These are phyloP conservation scores for Ardeotis arabs DNA, from an alignment of 2,113 vertebrate genomes.

Conservation along the genomic window DNA sequence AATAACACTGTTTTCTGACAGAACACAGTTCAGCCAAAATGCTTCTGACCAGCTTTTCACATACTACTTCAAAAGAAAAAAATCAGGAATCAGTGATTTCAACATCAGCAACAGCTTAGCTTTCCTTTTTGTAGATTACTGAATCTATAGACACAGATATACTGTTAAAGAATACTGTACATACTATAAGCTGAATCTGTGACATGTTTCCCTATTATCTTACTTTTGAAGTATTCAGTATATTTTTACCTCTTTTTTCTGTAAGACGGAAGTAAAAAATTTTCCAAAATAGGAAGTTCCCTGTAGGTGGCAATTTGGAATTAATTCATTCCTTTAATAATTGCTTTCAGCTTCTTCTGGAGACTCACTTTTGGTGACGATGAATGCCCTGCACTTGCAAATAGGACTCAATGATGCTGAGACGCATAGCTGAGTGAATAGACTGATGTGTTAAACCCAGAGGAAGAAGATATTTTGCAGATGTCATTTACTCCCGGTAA, in stretches of 20 bases:
- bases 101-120: background rate
- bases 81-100: background rate
- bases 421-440: fast-evolving
- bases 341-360: background rate
- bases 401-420: background rate
- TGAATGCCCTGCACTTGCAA: background rate
- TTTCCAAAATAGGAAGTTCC: background rate
- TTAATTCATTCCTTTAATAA: background rate
- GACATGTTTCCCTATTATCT: background rate
- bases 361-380: background rate
- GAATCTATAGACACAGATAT: background rate
- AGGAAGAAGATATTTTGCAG: background rate
- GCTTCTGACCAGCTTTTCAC: background rate
- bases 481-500: background rate
- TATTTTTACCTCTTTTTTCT: background rate
- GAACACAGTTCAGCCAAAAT: background rate
- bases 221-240: background rate
- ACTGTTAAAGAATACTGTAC: background rate
- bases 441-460: background rate
- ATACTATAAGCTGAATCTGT: background rate
- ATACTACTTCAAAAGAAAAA: background rate
- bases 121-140: background rate
- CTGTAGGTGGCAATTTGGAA: background rate
- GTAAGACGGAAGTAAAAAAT: background rate
- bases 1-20: background rate